Percentiles rank a stretch among this genome's conserved stretches.
Conservation (phyloP, 2,888 invertebrate genomes). For the Caenorhabditis sp. region DNA sequence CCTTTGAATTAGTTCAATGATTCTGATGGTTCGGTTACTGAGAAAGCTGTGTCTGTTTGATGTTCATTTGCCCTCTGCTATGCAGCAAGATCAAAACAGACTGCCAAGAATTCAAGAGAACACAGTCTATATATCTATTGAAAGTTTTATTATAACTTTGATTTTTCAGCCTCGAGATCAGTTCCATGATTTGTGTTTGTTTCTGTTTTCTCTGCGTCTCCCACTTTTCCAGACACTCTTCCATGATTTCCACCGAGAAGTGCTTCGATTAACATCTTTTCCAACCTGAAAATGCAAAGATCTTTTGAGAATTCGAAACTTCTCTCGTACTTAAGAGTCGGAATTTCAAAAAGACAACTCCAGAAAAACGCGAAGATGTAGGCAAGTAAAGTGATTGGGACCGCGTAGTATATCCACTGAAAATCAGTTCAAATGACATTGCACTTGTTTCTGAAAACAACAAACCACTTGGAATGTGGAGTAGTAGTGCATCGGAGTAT, state of each 20-base stretch:
- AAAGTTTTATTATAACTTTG: too few species aligned
- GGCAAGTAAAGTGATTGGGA: slow-evolving; percentile 26
- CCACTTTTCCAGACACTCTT: slow-evolving; percentile 36
- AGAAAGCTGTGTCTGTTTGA: too few species aligned
- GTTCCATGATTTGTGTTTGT: background rate
- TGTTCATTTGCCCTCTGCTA: too few species aligned
- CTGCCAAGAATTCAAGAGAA: too few species aligned
- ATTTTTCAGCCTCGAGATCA: background rate
- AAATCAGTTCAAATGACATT: too few species aligned
- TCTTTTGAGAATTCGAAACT: background rate
- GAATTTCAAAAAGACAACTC: slow-evolving; percentile 66
- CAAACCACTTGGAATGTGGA: slow-evolving; percentile 55
- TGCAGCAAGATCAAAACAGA: too few species aligned
- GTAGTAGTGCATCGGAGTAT: slow-evolving; percentile 51
- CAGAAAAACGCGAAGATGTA: slow-evolving; percentile 63
- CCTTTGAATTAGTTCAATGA: too few species aligned
- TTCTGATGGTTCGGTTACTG: too few species aligned
- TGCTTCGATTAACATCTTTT: slow-evolving; percentile 44
- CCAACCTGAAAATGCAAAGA: slow-evolving; percentile 23
- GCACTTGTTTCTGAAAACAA: background rate
- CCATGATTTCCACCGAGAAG: slow-evolving; percentile 17
- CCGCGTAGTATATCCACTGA: slow-evolving; percentile 52
- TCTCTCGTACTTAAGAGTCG: slow-evolving; percentile 45
- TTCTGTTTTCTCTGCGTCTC: slow-evolving; percentile 18
- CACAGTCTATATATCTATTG: too few species aligned